Evolutionary conservation across 2,797 vertebrate species (phyloP), one percentile per base, ranked within the genome.

Genomic region (Phataginus tricuspis): DNA sequence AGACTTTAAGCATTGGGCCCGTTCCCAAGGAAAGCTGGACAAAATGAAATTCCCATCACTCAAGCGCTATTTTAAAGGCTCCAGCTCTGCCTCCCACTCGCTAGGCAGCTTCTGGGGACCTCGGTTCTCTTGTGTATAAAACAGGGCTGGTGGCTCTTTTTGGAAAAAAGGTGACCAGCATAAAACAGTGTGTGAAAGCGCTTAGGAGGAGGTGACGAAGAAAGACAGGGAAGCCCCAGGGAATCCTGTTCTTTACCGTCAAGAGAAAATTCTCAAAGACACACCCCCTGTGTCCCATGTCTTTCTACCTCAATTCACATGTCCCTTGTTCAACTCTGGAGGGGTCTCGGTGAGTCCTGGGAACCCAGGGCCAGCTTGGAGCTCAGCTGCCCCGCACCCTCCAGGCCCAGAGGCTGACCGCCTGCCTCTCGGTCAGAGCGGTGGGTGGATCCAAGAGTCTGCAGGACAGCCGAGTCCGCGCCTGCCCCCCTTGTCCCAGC

Each of bases 1-100:
- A 1, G 37, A n/a, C 15, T 6, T 55, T 3, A 0, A 13, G 34
- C 13, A 0, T 16, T 0, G 1, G 16, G 5, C 8, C 19, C 34
- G 29, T 42, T 34, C 71, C 77, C 82, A 6, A 39, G n/a, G 45
- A 45, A 29, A 19, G 14, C 55, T 8, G 45, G 18, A 21, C 9
- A 59, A 27, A 49, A 39, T 42, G 14, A 3, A 23, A 51, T 7
- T 4, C 21, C 86, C 11, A 10, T 15, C n/a, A 21, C 0, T 0
- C 63, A 69, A 14, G 27, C 0, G 5, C 16, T 31, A 1, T 29
- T 31, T 16, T 16, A 37, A 45, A 66, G 49, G 49, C 3, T 19
- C 25, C 11, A 1, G 0, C 61, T 5, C 39, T 37, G 59, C 14
- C 66, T 5, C 55, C 51, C 8, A 1, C 82, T 7, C 25, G 53